Evolutionary conservation across 64 coral and sea anemone species (phyloP).

Genomic region (Montipora sp.): DNA sequence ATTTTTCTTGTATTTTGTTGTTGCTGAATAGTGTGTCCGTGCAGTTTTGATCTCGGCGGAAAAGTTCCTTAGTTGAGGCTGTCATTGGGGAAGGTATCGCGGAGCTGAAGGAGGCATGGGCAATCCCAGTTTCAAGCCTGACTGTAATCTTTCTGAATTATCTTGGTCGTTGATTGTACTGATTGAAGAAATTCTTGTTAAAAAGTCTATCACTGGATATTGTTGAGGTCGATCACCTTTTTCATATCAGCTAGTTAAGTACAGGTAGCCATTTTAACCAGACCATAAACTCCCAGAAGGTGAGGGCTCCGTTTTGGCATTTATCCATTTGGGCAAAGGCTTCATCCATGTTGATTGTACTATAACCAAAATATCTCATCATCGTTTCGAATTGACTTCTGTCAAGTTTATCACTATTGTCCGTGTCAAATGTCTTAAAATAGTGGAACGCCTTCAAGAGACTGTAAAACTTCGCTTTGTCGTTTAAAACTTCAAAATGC

Average conservation of each 20-base stretch:
- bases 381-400: conserved; percentile 20
- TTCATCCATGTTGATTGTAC: conserved; percentile 14
- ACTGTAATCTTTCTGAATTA: too few species aligned
- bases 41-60: too few species aligned
- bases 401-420: conserved; percentile 45
- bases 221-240: not conserved
- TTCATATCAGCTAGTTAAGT: not conserved
- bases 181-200: too few species aligned
- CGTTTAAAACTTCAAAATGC: conserved; percentile 30
- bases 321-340: conserved; percentile 40
- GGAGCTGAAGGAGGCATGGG: too few species aligned
- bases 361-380: conserved; percentile 47
- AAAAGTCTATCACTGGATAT: too few species aligned
- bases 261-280: conserved; percentile 52
- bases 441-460: conserved; percentile 20
- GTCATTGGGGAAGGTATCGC: too few species aligned
- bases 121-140: too few species aligned
- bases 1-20: too few species aligned
- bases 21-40: too few species aligned
- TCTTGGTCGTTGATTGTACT: too few species aligned
- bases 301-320: conserved; percentile 18
- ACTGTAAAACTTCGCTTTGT: conserved; percentile 12
- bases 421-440: conserved; percentile 31
- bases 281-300: conserved; percentile 54
- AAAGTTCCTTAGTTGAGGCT: too few species aligned